Conservation (phyloP, 2,113 vertebrate genomes). For the Pristiophorus japonicus region DNA sequence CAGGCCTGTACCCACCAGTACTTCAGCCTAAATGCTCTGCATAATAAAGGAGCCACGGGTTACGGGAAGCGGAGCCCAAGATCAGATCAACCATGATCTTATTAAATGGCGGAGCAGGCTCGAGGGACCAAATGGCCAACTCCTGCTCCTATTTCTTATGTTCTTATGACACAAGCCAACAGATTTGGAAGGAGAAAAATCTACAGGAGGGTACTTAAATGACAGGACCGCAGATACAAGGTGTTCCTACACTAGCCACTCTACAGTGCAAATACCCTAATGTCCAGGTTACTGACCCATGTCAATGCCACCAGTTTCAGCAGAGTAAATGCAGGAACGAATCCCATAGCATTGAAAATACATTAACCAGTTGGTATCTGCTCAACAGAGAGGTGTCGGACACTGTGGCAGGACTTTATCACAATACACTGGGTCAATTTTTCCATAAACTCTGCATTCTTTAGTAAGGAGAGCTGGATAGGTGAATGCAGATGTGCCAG, state of each 20-base stretch:
- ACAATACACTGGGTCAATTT: neutral
- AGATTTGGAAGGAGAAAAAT: neutral
- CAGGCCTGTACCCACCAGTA: neutral
- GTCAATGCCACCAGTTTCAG: neutral
- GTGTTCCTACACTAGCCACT: neutral
- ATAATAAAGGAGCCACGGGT: too few species aligned
- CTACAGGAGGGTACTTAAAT: neutral
- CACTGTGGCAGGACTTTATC: neutral
- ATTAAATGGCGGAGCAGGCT: too few species aligned
- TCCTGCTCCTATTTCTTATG: too few species aligned
- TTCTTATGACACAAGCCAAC: neutral
- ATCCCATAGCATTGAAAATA: neutral
- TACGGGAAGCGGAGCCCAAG: too few species aligned
- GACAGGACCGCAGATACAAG: neutral
- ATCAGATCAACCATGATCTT: too few species aligned
- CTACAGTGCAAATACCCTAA: neutral
- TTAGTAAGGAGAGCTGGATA: neutral
- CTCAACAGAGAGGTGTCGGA: neutral
- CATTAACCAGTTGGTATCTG: neutral
- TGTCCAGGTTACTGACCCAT: neutral
- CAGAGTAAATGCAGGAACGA: neutral
- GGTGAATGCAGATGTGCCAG: neutral
- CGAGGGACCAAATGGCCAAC: too few species aligned
- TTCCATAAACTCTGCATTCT: neutral
- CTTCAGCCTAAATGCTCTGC: neutral